Evolutionary conservation across 2,888 invertebrate genomes (phyloP), one percentile per base, ranked within the genome.

Genomic region (Mythimna albipuncta): DNA sequence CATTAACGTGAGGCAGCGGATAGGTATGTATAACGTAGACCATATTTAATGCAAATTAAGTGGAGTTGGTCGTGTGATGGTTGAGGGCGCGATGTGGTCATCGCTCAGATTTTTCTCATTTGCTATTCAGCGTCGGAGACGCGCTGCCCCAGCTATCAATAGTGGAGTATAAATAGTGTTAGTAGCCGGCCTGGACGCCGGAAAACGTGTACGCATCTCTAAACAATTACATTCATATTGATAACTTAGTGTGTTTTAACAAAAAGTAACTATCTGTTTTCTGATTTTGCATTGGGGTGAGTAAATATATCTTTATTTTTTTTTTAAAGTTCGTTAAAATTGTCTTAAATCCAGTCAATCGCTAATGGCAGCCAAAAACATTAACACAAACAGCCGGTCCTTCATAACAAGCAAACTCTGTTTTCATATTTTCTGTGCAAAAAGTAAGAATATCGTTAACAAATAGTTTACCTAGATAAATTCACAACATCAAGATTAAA

Each of bases 61-160:
- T 64, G 65, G 69, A 77, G 58, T 59, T 79, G 68, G 69, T 55
- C 59, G 62, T 78, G 62, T 74, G 62, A 26, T 85, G 72, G 85
- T 83, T 82, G 87, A 85, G 83, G 87, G 79, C 87, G 82, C 83
- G 83, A 77, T 81, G 82, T 86, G 87, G 84, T 87, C 87, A 87
- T 82, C 83, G 86, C 86, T 88, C 87, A 90, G 91, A 93, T 94
- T 93, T 94, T 92, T 91, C 93, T 94, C 94, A 94, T 94, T 94
- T 94, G 93, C 88, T 88, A 93, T 93, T 92, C 93, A 91, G 92
- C 89, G 88, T 89, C 86, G 88, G 90, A 85, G 89, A 88, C 90
- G 92, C 87, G 87, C 86, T 90, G 91, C 86, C 85, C 89, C 85
- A 90, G 89, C 92, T 93, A 92, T 92, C 92, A 91, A 91, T 90